phyloP scores from a whole-genome alignment of 1,140 invertebrate species.

The Acyrthosiphon pisum region DNA sequence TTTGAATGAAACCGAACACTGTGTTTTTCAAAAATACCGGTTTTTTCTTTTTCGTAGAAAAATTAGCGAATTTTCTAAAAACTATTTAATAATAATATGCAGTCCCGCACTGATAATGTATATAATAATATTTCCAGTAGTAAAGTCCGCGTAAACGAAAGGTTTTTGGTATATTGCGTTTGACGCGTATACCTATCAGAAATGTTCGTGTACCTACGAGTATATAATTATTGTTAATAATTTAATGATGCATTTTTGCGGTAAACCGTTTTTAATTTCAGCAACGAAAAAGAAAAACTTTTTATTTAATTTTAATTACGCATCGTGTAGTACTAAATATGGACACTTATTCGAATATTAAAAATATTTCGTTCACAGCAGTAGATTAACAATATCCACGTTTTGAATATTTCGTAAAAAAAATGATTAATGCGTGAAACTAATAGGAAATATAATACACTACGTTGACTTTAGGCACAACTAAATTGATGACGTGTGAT shows the following conservation, averaged over 20 bases:
- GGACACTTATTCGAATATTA: not conserved
- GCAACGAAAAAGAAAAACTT: not conserved
- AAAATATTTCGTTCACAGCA: not conserved
- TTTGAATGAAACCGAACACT: not conserved
- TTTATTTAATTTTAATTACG: slow-evolving; percentile 1
- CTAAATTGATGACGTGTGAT: not conserved
- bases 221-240: not conserved
- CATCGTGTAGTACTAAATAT: not conserved
- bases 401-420: not conserved
- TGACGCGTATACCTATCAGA: not conserved
- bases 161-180: not conserved
- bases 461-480: not conserved
- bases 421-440: not conserved
- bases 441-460: not conserved
- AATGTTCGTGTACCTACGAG: not conserved
- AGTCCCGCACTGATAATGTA: not conserved
- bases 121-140: not conserved
- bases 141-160: not conserved
- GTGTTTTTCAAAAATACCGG: not conserved
- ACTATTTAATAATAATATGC: not conserved
- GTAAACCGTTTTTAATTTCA: slow-evolving; percentile 7
- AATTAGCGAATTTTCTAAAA: not conserved
- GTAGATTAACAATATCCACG: not conserved
- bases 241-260: not conserved
- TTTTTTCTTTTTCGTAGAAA: not conserved